These are phyloP conservation scores for Smittia sp. DNA, from an alignment of 2,888 invertebrate genomes.

Conservation along the genomic window DNA sequence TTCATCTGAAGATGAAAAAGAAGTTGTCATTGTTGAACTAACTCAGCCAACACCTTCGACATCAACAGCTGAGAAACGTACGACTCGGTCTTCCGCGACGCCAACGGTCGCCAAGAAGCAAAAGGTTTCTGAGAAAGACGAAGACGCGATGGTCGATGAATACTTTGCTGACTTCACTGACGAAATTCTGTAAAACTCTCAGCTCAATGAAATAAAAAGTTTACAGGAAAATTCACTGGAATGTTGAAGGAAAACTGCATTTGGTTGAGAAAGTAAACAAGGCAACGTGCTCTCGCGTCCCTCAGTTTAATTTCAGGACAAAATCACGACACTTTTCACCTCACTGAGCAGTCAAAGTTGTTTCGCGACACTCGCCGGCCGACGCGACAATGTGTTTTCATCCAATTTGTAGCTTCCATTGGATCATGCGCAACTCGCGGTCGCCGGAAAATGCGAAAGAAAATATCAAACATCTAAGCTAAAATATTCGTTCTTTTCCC, in stretches of 20 bases:
- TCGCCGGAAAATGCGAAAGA: not conserved
- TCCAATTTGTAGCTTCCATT: not conserved
- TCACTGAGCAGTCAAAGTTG: not conserved
- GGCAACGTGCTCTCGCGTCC: not conserved
- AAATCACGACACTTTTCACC: not conserved
- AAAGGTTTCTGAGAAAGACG: not conserved
- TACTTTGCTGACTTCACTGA: slow-evolving; percentile 19
- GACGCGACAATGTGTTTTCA: not conserved
- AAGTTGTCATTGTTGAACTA: not conserved
- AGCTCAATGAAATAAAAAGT: not conserved
- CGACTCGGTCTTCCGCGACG: not conserved
- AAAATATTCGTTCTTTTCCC: slow-evolving; percentile 8
- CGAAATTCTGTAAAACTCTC: not conserved
- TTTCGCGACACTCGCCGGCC: not conserved
- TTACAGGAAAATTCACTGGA: slow-evolving; percentile 1
- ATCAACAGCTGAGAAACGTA: not conserved
- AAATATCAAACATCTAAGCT: not conserved
- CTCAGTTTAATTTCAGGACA: not conserved
- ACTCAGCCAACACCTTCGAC: not conserved
- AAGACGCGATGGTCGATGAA: not conserved
- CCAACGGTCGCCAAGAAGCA: not conserved
- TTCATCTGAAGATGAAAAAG: not conserved
- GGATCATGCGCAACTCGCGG: not conserved
- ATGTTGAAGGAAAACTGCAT: too few relatives aligned
- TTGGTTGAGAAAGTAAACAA: slow-evolving; percentile 5